Evolutionary conservation across 2,113 vertebrate species (phyloP).

Genomic region (Microcebus jonahi): DNA sequence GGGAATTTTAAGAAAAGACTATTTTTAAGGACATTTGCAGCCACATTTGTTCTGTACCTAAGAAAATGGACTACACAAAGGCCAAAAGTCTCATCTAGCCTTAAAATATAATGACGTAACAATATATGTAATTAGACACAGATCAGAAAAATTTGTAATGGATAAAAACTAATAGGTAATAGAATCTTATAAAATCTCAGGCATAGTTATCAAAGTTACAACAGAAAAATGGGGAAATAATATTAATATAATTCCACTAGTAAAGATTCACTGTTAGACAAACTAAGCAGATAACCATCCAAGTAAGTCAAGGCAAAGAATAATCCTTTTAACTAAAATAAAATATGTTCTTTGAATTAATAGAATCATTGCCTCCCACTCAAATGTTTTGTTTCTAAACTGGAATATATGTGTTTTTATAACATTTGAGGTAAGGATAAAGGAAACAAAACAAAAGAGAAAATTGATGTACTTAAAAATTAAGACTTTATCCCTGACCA

Average conservation of each 20-base stretch:
- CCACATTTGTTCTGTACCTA: neutral
- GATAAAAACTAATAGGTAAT: neutral
- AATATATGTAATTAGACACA: neutral
- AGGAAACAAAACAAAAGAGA: neutral
- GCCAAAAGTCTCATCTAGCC: neutral
- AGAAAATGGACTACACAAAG: neutral
- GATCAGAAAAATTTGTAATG: neutral
- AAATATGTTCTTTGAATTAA: neutral
- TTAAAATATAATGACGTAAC: neutral
- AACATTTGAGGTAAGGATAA: neutral
- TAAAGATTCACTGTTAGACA: neutral
- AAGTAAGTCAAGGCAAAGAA: neutral
- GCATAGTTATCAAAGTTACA: neutral
- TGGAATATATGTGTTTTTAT: neutral
- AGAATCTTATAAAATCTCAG: neutral
- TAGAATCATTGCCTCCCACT: neutral
- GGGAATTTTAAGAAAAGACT: slow-evolving; percentile 41
- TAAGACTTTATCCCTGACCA: neutral
- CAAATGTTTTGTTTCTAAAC: neutral
- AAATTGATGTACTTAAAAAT: neutral
- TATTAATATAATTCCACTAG: neutral
- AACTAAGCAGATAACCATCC: neutral
- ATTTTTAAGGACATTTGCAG: neutral
- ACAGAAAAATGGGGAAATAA: neutral
- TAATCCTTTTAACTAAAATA: neutral